Evolutionary conservation across 2,113 vertebrate species (phyloP), one percentile per base, ranked within the genome.

Genomic region (Macrotis lagotis): DNA sequence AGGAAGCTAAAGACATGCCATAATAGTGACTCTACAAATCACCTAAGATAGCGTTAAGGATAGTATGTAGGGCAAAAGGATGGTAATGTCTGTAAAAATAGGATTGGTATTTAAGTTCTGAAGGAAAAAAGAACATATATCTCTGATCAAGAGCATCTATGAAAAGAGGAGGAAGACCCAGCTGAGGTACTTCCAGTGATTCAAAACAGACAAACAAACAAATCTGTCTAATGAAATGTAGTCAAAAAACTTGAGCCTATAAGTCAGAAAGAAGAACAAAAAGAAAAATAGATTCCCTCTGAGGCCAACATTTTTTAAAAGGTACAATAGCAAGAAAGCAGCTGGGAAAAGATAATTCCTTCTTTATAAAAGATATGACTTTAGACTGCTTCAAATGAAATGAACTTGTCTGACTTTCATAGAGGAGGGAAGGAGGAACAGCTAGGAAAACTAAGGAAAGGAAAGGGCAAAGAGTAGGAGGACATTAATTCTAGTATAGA

Each of bases 191-290:
- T 8, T 74, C 37, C 91, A 91, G 49, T 53, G 31, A 50, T 10
- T 91, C 50, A 91, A 50, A 24, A 25, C 89, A 83, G 91, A 94
- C 51, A 1, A 51, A 52, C 5, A 25, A 53, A 90, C 89, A 53
- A 92, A 94, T 50, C 89, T 49, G 59, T 28, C 31, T 47, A 19
- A 49, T 25, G 25, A 95, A 90, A 51, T 53, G 91, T 92, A 88
- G 24, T 14, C 37, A 37, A 52, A 47, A 83, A 88, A n/a, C 53
- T 24, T 92, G 88, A 48, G 14, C 24, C 48, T n/a, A 0, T 1
- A 48, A 93, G 52, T 59, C 51, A 52, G 48, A 90, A 94, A 89
- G 44, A 47, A 90, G n/a, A n/a, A 16, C 48, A n/a, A 14, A 24
- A 83, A 90, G 0, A 1, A 47, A 47, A 48, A 16, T 47, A 6